Base-by-base conservation (phyloP, 2,888 invertebrate species). In the Amaurobius ferox region DNA sequence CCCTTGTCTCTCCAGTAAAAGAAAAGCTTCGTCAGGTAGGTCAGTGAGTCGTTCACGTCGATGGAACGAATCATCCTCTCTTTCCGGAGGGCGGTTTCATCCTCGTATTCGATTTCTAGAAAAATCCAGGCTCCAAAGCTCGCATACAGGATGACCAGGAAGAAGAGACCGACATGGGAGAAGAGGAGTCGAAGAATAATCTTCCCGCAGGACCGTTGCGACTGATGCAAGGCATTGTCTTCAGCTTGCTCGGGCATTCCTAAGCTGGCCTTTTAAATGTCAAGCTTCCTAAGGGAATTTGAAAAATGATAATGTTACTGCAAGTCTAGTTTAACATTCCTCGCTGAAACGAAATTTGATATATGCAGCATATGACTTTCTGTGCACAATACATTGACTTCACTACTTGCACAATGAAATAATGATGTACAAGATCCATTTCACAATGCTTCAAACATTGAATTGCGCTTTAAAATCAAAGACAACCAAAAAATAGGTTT, bases 111-210 rank as follows among this genome's bases (percentile, higher is more conserved):
- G n/a, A 90, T 74, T 11, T 68, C 32, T 0, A 90, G 78, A 83
- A 90, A 90, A 7, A 88, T 67, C 81, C 88, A 89, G 0, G 90
- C 89, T 0, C 90, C 90, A 3, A 89, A 80, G 0, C 74, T 81
- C 1, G 89, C 88, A 70, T 89, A 90, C 0, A 85, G 71, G 13
- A 87, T 79, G 30, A 89, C 89, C 40, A 90, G 67, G 7, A 90
- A 28, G 72, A 90, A 89, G 5, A 90, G 87, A 0, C 90, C 90
- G 2, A 90, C 85, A 62, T 90, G 90, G 1, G 90, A 90, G 81
- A 90, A 90, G 2, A 90, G 87, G 7, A 90, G 62, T 2, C 88
- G 68, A 90, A 91, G 87, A 19, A 81, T 28, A 44, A 87, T 11
- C 48, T 88, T 88, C 13, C 68, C 71, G 29, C 79, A 86, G 16